These are phyloP conservation scores for Platysteira castanea DNA, from an alignment of 2,113 vertebrate genomes.

Conservation along the genomic window DNA sequence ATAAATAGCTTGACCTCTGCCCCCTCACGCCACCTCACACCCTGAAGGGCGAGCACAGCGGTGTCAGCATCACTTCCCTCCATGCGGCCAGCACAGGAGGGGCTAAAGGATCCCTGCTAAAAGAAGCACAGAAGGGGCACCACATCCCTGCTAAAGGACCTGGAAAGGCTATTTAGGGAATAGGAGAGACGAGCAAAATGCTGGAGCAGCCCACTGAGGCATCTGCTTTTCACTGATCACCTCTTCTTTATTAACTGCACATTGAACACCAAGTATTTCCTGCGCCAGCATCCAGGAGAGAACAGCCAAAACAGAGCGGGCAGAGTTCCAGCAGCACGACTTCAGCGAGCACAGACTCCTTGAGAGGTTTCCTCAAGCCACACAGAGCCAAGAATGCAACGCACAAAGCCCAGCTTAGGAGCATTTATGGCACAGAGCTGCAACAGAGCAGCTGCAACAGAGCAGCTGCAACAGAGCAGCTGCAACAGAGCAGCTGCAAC, in stretches of 20 bases:
- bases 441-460: not conserved
- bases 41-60: accelerated
- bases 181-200: not conserved
- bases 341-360: not conserved
- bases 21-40: not conserved
- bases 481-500: no score
- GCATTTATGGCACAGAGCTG: not conserved
- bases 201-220: not conserved
- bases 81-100: accelerated
- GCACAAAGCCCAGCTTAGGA: accelerated
- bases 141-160: not conserved
- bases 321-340: not conserved
- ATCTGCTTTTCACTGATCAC: not conserved
- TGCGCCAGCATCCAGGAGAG: not conserved
- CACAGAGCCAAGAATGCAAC: not conserved
- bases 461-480: no score
- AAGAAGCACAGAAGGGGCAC: accelerated
- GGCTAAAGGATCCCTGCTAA: no score
- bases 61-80: accelerated
- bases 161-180: not conserved
- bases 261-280: not conserved
- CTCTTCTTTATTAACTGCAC: not conserved
- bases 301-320: not conserved
- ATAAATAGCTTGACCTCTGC: not conserved
- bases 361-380: not conserved